Evolutionary conservation across 2,888 invertebrate genomes (phyloP).

Genomic region (Serrognathus titanus): DNA sequence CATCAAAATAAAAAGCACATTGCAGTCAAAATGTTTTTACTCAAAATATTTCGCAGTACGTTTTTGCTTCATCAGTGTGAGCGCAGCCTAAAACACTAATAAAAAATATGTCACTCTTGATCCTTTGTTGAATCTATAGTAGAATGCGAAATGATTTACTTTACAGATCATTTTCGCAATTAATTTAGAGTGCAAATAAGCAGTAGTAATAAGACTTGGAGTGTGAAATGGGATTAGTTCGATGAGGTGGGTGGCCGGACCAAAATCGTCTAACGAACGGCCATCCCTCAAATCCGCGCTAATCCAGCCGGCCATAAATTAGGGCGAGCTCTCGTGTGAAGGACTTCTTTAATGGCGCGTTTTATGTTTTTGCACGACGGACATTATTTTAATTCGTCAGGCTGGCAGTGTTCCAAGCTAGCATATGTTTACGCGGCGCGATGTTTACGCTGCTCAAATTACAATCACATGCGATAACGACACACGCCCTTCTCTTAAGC

Average conservation of each 20-base stretch:
- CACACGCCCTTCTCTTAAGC: slow-evolving; percentile 10
- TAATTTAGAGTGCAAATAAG: slow-evolving; percentile 8
- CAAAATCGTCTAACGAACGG: not conserved
- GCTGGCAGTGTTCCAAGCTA: slow-evolving; percentile 43
- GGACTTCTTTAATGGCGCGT: slow-evolving; percentile 50
- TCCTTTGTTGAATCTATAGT: not conserved
- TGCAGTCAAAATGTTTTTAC: too few relatives aligned
- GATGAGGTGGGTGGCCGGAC: slow-evolving; percentile 13
- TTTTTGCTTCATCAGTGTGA: too few relatives aligned
- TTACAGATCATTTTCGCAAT: not conserved
- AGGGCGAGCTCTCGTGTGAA: slow-evolving; percentile 46
- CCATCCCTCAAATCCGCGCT: slow-evolving; percentile 16
- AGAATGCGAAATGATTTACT: slow-evolving; percentile 12
- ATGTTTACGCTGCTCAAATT: slow-evolving; percentile 31
- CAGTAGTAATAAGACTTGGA: too few relatives aligned
- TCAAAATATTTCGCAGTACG: too few relatives aligned
- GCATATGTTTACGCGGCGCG: slow-evolving; percentile 36
- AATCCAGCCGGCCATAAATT: slow-evolving; percentile 40
- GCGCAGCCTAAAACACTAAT: too few relatives aligned
- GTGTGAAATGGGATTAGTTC: too few relatives aligned
- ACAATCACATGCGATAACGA: slow-evolving; percentile 32
- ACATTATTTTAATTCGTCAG: slow-evolving; percentile 50
- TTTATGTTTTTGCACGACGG: slow-evolving; percentile 51
- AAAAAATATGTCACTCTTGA: too few relatives aligned
- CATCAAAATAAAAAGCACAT: too few relatives aligned